phyloP scores from a whole-genome alignment of 1,140 invertebrate species.

The Apocrypta bakeri region DNA sequence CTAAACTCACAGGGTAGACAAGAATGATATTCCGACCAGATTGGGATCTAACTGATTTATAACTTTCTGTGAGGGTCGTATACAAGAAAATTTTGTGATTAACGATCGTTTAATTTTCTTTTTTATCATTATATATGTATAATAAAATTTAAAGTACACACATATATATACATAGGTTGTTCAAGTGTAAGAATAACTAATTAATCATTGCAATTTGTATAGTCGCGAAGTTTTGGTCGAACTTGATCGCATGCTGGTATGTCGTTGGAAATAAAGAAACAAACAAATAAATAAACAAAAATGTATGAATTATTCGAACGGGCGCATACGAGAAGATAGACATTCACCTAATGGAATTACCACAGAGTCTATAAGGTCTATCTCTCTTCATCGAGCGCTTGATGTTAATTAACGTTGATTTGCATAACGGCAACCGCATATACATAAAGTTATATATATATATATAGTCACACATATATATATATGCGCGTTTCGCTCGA shows the following conservation, averaged over 20 bases:
- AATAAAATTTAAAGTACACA: too few relatives aligned
- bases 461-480: background rate
- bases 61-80: background rate
- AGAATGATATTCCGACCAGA: background rate
- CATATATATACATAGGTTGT: too few relatives aligned
- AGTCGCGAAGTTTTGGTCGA: too few relatives aligned
- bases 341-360: background rate
- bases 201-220: too few relatives aligned
- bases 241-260: too few relatives aligned
- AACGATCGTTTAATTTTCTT: too few relatives aligned
- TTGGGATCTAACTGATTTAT: background rate
- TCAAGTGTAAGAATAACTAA: too few relatives aligned
- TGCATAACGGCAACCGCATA: slow-evolving; percentile 63
- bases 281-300: too few relatives aligned
- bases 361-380: background rate
- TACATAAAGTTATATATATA: background rate
- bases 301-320: too few relatives aligned
- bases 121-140: too few relatives aligned
- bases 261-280: too few relatives aligned
- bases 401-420: slow-evolving; percentile 70
- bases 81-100: slow-evolving; percentile 39
- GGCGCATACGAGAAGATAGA: background rate
- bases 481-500: background rate
- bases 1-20: background rate
- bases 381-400: background rate